phyloP scores from a whole-genome alignment of 2,888 invertebrate genomes.

The Camponotus fellah region DNA sequence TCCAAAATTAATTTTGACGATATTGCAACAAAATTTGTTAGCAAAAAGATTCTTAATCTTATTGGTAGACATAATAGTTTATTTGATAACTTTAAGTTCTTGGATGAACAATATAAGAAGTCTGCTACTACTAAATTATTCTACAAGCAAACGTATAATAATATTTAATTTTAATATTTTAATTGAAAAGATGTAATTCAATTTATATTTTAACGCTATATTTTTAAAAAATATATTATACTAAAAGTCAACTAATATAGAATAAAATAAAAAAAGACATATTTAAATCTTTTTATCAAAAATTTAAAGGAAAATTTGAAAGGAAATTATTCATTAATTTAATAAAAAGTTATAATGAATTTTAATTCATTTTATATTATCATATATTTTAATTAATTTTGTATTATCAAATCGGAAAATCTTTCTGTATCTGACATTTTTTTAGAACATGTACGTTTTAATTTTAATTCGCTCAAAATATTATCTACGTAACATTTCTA shows the following conservation, averaged over 20 bases:
- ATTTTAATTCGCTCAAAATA: conserved; percentile 16
- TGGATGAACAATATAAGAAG: neutral
- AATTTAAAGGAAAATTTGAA: neutral
- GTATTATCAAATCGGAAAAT: neutral
- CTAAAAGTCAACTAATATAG: neutral
- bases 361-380: conserved; percentile 14
- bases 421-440: neutral
- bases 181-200: neutral
- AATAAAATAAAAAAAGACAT: neutral
- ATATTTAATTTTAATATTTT: neutral
- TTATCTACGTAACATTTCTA: neutral
- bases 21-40: neutral
- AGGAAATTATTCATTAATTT: neutral
- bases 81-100: neutral
- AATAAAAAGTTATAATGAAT: neutral
- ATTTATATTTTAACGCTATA: neutral
- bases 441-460: conserved; percentile 1
- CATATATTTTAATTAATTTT: conserved; percentile 11
- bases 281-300: neutral
- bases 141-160: neutral
- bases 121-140: neutral
- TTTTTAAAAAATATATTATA: neutral
- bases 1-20: neutral
- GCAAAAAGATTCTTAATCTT: neutral
- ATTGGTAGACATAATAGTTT: neutral